Evolutionary conservation across 2,888 invertebrate genomes (phyloP).

Genomic region (Stegana nigrithorax): DNA sequence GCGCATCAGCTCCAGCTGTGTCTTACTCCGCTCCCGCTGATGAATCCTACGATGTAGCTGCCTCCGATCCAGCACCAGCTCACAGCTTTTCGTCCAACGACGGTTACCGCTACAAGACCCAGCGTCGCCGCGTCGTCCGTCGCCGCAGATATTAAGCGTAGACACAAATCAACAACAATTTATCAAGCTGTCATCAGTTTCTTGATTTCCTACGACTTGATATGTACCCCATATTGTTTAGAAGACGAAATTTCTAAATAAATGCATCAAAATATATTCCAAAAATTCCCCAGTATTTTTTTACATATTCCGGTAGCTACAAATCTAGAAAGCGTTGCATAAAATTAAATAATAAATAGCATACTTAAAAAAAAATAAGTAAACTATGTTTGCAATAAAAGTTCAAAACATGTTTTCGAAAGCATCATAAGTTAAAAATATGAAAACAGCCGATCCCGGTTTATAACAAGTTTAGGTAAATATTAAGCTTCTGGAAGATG

Average conservation of each 20-base stretch:
- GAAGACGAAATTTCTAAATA: slow-evolving; percentile 7
- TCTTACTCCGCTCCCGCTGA: slow-evolving; percentile 33
- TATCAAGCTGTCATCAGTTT: slow-evolving; percentile 5
- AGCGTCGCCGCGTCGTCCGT: slow-evolving; percentile 54
- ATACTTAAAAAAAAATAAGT: neutral
- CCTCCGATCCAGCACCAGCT: slow-evolving; percentile 33
- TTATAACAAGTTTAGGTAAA: too few species aligned
- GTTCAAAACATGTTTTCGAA: slow-evolving; percentile 1
- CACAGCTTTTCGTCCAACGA: slow-evolving; percentile 59
- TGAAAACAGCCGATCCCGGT: neutral
- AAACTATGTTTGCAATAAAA: neutral
- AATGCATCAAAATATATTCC: slow-evolving; percentile 1
- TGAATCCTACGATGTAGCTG: neutral
- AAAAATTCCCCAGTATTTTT: too few species aligned
- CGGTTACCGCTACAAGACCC: slow-evolving; percentile 66
- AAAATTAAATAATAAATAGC: neutral
- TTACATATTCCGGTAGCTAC: too few species aligned
- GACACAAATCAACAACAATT: neutral
- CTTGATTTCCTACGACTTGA: neutral
- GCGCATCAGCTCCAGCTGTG: slow-evolving; percentile 33
- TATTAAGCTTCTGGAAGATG: too few species aligned
- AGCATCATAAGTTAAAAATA: neutral
- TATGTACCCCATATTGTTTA: neutral
- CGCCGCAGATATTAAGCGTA: slow-evolving; percentile 52
- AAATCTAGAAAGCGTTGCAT: too few species aligned